Base-by-base conservation (phyloP, 2,888 invertebrate genomes). In the Melieria crassipennis region DNA sequence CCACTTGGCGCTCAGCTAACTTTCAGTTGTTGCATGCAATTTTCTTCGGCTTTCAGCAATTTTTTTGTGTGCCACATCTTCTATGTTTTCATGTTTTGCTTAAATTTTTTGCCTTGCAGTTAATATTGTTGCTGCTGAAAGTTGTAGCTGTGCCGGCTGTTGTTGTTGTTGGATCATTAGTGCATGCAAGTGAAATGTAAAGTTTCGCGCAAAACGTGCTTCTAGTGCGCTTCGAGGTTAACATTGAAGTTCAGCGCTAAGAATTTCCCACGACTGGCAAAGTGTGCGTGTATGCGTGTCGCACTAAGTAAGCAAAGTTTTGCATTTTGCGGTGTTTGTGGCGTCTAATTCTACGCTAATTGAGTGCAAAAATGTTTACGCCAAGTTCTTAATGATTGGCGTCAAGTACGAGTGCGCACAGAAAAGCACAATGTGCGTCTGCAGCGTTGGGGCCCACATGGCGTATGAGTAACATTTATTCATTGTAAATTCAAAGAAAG, bases 101-200 rank as follows among this genome's bases (percentile, higher is more conserved):
- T 30, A 30, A 30, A 30, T 30, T 30, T 30, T 30, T 30, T 30
- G 30, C 30, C 30, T 30, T 30, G 2, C 1, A 30, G 30, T 30
- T 30, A 2, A 3, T 30, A 30, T 30, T 30, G 30, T 30, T 30
- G 30, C 30, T 30, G 30, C 30, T 30, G 30, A 30, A 30, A 30
- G 30, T 30, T 30, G 30, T 30, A 30, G 30, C 2, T 30, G n/a
- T 46, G 16, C 7, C 45, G 46, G 10, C 47, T 42, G 4, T 66
- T 57, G 47, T 42, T 47, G 57, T 58, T 66, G 45, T n/a, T 42
- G 10, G 10, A 52, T 52, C 52, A 52, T 52, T 52, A 52, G 52
- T 52, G 52, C 52, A 47, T 58, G 66, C 66, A 56, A 68, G 68
- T 68, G 68, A 68, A 68, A 60, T 58, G 60, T 61, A 50, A 68